phyloP scores from a whole-genome alignment of 1,140 invertebrate genomes.

The Limonius californicus region DNA sequence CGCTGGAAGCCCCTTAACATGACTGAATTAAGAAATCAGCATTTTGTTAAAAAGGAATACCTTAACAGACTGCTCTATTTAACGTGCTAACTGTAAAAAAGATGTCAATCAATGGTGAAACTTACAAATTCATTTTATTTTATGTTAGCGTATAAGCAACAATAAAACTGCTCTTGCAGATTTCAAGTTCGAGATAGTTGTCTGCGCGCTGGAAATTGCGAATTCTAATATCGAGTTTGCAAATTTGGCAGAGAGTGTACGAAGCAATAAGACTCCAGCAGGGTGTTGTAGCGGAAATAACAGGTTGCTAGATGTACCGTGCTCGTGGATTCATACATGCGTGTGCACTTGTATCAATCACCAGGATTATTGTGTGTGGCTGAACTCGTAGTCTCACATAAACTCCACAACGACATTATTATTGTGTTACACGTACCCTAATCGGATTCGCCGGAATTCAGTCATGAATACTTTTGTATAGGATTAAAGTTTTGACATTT shows the following conservation, averaged over 20 bases:
- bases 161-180: too few species aligned
- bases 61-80: too few species aligned
- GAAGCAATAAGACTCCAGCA: conserved; percentile 4
- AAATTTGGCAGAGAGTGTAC: background rate
- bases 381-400: conserved; percentile 7
- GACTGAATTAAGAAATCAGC: too few species aligned
- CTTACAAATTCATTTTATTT: too few species aligned
- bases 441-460: background rate
- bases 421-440: conserved; percentile 5
- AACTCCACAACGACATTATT: conserved; percentile 6
- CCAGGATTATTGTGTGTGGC: conserved; percentile 4
- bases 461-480: conserved; percentile 2
- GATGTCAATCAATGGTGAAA: too few species aligned
- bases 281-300: conserved; percentile 8
- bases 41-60: too few species aligned
- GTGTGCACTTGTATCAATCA: conserved; percentile 14
- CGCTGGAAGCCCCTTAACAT: too few species aligned
- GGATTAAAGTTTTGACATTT: background rate
- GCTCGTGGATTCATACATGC: conserved; percentile 3
- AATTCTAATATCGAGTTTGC: background rate
- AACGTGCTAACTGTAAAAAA: too few species aligned
- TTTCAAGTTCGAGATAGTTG: too few species aligned
- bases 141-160: too few species aligned
- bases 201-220: too few species aligned
- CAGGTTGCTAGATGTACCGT: conserved; percentile 5